Percentiles rank a stretch among this genome's conserved stretches.
These are phyloP conservation scores for Scaptomyza pallida DNA, from an alignment of 1,140 invertebrate genomes.

Conservation along the genomic window DNA sequence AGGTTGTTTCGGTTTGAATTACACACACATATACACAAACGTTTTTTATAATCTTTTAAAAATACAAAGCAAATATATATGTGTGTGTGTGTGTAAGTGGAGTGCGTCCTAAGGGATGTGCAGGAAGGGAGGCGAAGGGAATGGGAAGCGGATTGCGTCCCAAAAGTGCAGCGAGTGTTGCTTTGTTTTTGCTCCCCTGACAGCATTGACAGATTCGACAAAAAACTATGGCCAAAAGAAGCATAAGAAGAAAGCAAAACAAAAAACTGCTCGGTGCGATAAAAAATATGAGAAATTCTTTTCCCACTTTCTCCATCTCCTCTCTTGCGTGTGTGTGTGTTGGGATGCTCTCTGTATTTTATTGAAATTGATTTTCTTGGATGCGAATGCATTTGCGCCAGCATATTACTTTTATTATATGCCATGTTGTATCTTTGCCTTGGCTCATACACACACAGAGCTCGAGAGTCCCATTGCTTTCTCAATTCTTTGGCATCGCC, in stretches of 20 bases:
- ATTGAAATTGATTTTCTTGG: constrained; percentile 82
- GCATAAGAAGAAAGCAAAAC: constrained; percentile 13
- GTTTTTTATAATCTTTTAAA: constrained; percentile 81
- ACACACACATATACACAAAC: constrained; percentile 31
- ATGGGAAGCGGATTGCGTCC: constrained; percentile 30
- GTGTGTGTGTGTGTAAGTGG: constrained; percentile 30
- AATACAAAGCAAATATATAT: constrained; percentile 76
- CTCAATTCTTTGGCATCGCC: constrained; percentile 11
- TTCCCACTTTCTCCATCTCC: too few relatives aligned
- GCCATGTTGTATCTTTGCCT: constrained; percentile 64
- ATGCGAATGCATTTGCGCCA: constrained; percentile 78
- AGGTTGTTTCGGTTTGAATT: constrained; percentile 40
- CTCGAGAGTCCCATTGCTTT: constrained; percentile 32
- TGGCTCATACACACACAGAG: too few relatives aligned
- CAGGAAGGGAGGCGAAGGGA: too few relatives aligned
- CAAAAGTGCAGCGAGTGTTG: constrained; percentile 68
- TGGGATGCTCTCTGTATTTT: constrained; percentile 71
- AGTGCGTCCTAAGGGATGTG: constrained; percentile 8
- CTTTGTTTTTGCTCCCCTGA: constrained; percentile 62
- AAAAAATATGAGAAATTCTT: constrained; percentile 61
- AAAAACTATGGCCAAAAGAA: constrained; percentile 69
- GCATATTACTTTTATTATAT: constrained; percentile 83
- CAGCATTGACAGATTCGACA: constrained; percentile 78
- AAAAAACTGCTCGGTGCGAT: constrained; percentile 48
- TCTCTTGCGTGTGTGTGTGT: constrained; percentile 8